These are phyloP conservation scores for Clarias gariepinus DNA, from an alignment of 2,113 vertebrate species.

Conservation along the genomic window DNA sequence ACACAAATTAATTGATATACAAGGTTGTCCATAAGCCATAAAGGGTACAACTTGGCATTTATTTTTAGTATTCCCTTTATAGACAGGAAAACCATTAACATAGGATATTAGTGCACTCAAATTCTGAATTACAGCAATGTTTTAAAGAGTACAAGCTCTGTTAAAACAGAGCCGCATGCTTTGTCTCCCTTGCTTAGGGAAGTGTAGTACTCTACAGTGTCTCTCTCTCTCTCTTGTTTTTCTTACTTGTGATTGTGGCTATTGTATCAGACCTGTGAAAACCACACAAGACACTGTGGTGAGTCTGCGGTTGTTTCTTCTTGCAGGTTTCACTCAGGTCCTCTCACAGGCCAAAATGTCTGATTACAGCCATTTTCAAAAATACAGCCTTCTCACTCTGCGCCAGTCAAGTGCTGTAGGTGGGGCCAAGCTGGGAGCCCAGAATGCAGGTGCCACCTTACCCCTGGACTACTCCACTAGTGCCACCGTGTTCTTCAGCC, in stretches of 20 bases:
- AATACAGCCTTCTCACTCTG: slow-evolving; percentile 83
- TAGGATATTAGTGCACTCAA: neutral
- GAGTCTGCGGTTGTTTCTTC: neutral
- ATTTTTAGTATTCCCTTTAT: neutral
- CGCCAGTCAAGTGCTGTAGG: slow-evolving; percentile 82
- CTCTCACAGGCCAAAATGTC: slow-evolving; percentile 65
- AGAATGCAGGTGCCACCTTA: slow-evolving; percentile 63
- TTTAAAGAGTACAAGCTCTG: neutral
- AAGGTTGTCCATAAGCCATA: neutral
- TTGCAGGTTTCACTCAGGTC: slow-evolving; percentile 78
- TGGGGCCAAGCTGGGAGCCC: slow-evolving; percentile 81
- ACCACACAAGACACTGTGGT: slow-evolving; percentile 16
- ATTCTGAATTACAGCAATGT: neutral
- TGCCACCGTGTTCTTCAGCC: slow-evolving; percentile 77
- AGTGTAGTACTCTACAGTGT: neutral
- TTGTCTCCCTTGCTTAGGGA: neutral
- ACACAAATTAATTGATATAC: neutral
- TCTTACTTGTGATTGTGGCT: neutral
- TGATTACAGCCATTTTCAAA: slow-evolving; percentile 61
- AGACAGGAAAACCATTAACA: neutral
- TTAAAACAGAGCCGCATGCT: neutral
- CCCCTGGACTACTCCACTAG: slow-evolving; percentile 76
- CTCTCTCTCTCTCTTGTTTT: neutral
- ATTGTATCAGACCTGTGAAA: neutral
- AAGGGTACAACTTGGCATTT: neutral